These are phyloP conservation scores for Chironomus tepperi DNA, from an alignment of 1,140 invertebrate species.

Conservation along the genomic window DNA sequence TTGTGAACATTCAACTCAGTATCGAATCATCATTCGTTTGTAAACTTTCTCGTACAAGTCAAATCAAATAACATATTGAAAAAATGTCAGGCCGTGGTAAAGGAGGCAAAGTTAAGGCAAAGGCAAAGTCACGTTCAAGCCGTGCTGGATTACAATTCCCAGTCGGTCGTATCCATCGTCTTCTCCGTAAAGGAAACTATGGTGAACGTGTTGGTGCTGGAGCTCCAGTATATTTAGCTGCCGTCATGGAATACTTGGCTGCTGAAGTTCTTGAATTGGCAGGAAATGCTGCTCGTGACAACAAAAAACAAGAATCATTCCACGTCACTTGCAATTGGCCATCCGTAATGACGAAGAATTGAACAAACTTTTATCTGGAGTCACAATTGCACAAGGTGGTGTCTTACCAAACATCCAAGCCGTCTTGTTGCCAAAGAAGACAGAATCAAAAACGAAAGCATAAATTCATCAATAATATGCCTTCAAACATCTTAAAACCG, in stretches of 20 bases:
- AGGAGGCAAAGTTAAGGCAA: constrained; percentile 50
- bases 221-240: constrained; percentile 61
- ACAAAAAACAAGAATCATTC: constrained; percentile 63
- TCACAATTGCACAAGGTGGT: constrained; percentile 76
- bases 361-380: constrained; percentile 65
- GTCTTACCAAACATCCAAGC: constrained; percentile 72
- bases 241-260: constrained; percentile 51
- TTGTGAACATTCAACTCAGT: background rate
- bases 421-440: constrained; percentile 48
- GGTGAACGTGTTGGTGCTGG: constrained; percentile 59
- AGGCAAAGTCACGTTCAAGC: constrained; percentile 51
- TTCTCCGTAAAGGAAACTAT: constrained; percentile 62
- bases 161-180: constrained; percentile 59
- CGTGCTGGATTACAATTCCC: constrained; percentile 62
- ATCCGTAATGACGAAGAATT: constrained; percentile 82
- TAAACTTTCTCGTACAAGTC: background rate
- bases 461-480: constrained; percentile 27
- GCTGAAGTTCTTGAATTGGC: constrained; percentile 72
- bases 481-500: constrained; percentile 27
- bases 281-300: constrained; percentile 63
- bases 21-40: background rate
- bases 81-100: constrained; percentile 50
- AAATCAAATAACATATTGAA: background rate
- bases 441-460: constrained; percentile 40
- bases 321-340: constrained; percentile 72